A percentile compares a stretch with the other conserved stretches of the same genome.
Conservation (phyloP, 2,888 invertebrate species). For the Gastrophysa polygoni region DNA sequence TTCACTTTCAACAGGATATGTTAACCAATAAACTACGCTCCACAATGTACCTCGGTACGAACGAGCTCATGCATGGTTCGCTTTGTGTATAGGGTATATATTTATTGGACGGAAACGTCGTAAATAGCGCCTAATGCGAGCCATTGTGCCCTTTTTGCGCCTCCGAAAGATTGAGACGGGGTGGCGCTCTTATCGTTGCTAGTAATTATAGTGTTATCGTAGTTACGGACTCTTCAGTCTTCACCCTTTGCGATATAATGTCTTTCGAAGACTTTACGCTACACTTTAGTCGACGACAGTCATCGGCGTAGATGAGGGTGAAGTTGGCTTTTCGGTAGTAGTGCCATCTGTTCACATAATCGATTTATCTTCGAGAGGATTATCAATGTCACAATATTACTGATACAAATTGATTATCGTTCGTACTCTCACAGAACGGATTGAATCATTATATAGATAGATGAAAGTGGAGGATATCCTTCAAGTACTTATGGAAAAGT, state of each 20-base stretch:
- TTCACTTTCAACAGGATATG: background rate
- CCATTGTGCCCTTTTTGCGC: slow-evolving; percentile 53
- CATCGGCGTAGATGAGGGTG: no score
- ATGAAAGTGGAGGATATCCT: no score
- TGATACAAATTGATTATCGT: no score
- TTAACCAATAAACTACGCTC: slow-evolving; percentile 29
- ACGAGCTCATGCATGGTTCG: slow-evolving; percentile 23
- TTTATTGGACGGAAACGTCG: slow-evolving; percentile 46
- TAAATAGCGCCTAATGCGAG: slow-evolving; percentile 54
- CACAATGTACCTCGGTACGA: slow-evolving; percentile 33
- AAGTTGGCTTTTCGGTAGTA: no score
- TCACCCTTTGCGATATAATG: slow-evolving; percentile 35
- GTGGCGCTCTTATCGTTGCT: slow-evolving; percentile 47
- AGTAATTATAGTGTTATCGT: slow-evolving; percentile 46
- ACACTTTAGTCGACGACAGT: no score
- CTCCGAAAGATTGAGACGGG: slow-evolving; percentile 52
- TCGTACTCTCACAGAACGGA: no score
- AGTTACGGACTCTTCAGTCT: slow-evolving; percentile 28
- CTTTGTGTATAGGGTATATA: slow-evolving; percentile 47
- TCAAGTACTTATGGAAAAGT: no score
- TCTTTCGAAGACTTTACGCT: slow-evolving; percentile 16
- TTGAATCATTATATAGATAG: no score
- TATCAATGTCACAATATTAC: no score
- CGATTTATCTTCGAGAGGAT: no score
- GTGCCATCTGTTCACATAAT: no score